These are phyloP conservation scores for Gymnoscopelus braueri DNA, from an alignment of 2,797 vertebrate species.

Conservation along the genomic window DNA sequence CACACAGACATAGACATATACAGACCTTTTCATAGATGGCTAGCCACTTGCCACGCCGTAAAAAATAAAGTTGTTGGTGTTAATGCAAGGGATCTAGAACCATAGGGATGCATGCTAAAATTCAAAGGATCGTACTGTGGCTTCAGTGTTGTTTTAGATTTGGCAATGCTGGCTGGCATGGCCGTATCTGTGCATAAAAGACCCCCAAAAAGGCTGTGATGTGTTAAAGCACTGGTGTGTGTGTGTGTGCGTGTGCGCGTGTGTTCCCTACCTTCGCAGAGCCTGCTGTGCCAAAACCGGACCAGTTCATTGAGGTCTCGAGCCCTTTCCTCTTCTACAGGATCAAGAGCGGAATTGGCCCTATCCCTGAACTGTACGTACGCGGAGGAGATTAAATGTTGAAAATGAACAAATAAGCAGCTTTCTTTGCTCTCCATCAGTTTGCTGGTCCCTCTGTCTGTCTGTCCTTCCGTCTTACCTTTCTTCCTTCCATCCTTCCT, in stretches of 20 bases:
- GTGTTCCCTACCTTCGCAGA: slow-evolving; percentile 69
- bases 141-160: not conserved
- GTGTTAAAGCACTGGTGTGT: not conserved
- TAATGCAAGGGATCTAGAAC: slow-evolving; percentile 51
- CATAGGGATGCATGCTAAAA: slow-evolving; percentile 43
- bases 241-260: slow-evolving; percentile 1
- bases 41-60: too few species aligned
- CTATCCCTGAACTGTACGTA: slow-evolving; percentile 79
- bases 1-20: too few species aligned
- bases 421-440: slow-evolving; percentile 6
- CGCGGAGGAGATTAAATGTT: slow-evolving; percentile 30
- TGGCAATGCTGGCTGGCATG: slow-evolving; percentile 40
- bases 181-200: slow-evolving; percentile 32
- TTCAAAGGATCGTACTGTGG: slow-evolving; percentile 24
- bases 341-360: slow-evolving; percentile 58
- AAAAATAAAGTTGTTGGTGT: slow-evolving; percentile 21
- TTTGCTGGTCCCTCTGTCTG: not conserved
- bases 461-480: not conserved
- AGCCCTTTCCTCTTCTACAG: slow-evolving; percentile 86
- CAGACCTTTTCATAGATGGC: too few species aligned
- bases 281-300: slow-evolving; percentile 76
- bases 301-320: slow-evolving; percentile 87
- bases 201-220: not conserved
- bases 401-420: slow-evolving; percentile 14
- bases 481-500: not conserved